Percentiles rank a stretch among this genome's conserved stretches.
phyloP scores from a whole-genome alignment of 2,113 vertebrate species.

The Pteronura brasiliensis region DNA sequence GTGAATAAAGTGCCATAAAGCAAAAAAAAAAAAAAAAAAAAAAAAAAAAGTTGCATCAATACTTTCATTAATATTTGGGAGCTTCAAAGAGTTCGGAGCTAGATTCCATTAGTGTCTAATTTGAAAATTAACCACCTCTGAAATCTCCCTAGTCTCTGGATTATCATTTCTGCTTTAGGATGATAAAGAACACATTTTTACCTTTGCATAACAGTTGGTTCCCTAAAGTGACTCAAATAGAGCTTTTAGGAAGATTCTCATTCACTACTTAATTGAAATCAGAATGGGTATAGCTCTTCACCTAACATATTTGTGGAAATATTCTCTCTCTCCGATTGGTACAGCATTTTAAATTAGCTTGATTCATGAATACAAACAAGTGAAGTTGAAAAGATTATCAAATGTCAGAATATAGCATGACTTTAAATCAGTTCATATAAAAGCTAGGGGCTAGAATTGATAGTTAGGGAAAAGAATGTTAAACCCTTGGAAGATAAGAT shows the following conservation, averaged over 20 bases:
- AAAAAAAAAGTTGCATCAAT: not conserved
- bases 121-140: not conserved
- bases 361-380: not conserved
- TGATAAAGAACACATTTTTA: not conserved
- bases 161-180: not conserved
- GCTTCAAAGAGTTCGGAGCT: not conserved
- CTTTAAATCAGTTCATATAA: not conserved
- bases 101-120: not conserved
- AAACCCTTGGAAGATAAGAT: not conserved
- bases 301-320: not conserved
- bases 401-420: not conserved
- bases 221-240: not conserved
- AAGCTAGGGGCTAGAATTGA: not conserved
- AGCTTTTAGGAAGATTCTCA: not conserved
- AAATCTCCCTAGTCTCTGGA: not conserved
- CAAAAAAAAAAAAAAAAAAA: not conserved
- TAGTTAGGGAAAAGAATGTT: not conserved
- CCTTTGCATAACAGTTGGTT: not conserved
- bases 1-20: not conserved
- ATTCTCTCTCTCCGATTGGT: not conserved
- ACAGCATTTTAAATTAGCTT: not conserved
- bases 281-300: not conserved
- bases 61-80: not conserved
- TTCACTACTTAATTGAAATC: not conserved
- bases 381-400: not conserved